phyloP scores from a whole-genome alignment of 2,113 vertebrate species.

The Epinephelus fuscoguttatus region DNA sequence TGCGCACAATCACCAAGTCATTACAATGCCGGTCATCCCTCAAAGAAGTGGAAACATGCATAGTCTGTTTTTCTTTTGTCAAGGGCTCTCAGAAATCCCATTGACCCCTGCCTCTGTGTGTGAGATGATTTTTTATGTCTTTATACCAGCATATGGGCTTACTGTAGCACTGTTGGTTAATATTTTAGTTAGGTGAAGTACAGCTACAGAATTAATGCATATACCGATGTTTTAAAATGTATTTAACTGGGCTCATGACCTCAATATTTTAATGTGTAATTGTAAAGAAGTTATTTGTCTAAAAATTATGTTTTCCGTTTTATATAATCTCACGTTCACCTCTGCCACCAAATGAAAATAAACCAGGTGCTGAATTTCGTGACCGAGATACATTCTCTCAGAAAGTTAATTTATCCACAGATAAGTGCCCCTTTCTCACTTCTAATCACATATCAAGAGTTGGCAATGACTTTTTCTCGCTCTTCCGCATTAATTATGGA shows the following conservation, averaged over 20 bases:
- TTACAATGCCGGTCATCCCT: slow-evolving; percentile 33
- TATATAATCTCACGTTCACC: slow-evolving; percentile 7
- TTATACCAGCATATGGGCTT: background rate
- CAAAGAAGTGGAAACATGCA: slow-evolving; percentile 24
- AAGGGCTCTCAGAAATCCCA: slow-evolving; percentile 28
- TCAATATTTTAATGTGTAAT: background rate
- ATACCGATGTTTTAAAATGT: background rate
- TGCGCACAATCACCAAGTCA: slow-evolving; percentile 34
- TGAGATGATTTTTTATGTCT: slow-evolving; percentile 21
- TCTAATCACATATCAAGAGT: slow-evolving; percentile 62
- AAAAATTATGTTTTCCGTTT: too few relatives aligned
- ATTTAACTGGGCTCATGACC: background rate
- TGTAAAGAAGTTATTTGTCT: too few relatives aligned
- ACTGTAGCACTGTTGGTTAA: background rate
- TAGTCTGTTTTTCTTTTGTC: slow-evolving; percentile 33
- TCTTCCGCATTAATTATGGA: slow-evolving; percentile 73
- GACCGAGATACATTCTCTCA: slow-evolving; percentile 32
- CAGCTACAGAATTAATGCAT: background rate
- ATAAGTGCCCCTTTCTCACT: slow-evolving; percentile 48
- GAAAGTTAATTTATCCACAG: slow-evolving; percentile 50
- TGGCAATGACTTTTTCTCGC: slow-evolving; percentile 62
- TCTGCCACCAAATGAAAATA: slow-evolving; percentile 12
- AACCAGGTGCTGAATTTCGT: slow-evolving; percentile 23
- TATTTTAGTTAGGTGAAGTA: background rate
- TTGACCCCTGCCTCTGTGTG: slow-evolving; percentile 14